Evolutionary conservation across 2,113 vertebrate genomes (phyloP), one percentile per base, ranked within the genome.

Genomic region (Phrynosoma blainvillii): DNA sequence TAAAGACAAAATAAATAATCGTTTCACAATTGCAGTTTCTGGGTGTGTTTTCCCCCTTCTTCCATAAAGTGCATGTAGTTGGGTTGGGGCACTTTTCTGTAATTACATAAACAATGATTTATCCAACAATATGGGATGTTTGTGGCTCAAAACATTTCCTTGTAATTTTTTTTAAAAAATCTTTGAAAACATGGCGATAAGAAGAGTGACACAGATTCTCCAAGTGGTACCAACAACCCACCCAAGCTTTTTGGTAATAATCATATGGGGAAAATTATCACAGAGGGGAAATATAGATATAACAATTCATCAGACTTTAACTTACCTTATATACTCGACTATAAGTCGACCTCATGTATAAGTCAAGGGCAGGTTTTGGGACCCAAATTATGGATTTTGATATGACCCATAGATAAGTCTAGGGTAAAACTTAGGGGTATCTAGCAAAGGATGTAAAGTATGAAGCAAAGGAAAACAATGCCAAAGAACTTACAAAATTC

Each of bases 41-140:
- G 54, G 62, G 40, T 12, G 65, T 79, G 0, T 23, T 32, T 65
- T n/a, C 6, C 1, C 1, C 6, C 6, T 32, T 42, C 16, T 65
- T 32, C 23, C 40, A 36, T 2, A 1, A 20, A 47, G n/a, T 25
- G 27, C 52, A 12, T 73, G 65, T 59, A 70, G 27, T 47, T 82
- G 32, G 70, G 71, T 74, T 14, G 12, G 16, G 23, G 54, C 70
- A 23, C 62, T 82, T 66, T 65, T 65, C 21, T 16, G 40, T 27
- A 66, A 87, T 82, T 77, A 16, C 12, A 66, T 66, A 82, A 87
- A 74, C 21, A 75, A 52, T 73, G 30, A 77, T 85, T 85, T 85
- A 85, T 85, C 74, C 84, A 85, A 87, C 82, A 52, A 54, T 54
- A 66, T 74, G 71, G 40, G 30, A 87, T 32, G 3, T 66, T 76